Conservation (phyloP, 2,797 vertebrate species). For the Melopsittacus undulatus region DNA sequence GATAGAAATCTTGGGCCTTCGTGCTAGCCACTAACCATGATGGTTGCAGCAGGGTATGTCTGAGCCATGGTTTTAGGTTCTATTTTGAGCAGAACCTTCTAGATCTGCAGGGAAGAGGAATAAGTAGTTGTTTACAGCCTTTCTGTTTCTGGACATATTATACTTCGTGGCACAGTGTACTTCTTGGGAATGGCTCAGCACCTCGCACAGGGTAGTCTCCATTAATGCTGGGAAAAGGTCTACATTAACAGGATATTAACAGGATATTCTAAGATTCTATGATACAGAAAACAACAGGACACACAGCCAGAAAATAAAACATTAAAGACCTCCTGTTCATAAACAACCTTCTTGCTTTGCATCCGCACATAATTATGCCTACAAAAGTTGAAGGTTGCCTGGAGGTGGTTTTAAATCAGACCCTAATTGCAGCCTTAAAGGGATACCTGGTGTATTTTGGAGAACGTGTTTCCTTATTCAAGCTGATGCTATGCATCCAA, state of each 20-base stretch:
- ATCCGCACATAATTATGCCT: neutral
- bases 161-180: neutral
- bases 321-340: neutral
- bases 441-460: neutral
- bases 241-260: neutral
- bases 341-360: slow-evolving; percentile 7
- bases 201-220: neutral
- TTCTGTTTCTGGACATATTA: neutral
- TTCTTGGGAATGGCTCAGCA: neutral
- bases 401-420: neutral
- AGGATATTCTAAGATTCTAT: neutral
- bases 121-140: neutral
- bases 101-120: neutral
- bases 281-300: neutral
- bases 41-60: neutral
- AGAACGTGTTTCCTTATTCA: neutral
- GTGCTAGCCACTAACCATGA: neutral
- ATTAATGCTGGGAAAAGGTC: neutral
- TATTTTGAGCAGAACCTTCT: neutral
- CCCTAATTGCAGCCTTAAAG: neutral
- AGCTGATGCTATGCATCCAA: neutral
- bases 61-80: neutral
- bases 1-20: neutral
- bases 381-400: neutral
- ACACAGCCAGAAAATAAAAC: neutral